phyloP scores from a whole-genome alignment of 2,797 vertebrate genomes.

The Cephalopachus bancanus region DNA sequence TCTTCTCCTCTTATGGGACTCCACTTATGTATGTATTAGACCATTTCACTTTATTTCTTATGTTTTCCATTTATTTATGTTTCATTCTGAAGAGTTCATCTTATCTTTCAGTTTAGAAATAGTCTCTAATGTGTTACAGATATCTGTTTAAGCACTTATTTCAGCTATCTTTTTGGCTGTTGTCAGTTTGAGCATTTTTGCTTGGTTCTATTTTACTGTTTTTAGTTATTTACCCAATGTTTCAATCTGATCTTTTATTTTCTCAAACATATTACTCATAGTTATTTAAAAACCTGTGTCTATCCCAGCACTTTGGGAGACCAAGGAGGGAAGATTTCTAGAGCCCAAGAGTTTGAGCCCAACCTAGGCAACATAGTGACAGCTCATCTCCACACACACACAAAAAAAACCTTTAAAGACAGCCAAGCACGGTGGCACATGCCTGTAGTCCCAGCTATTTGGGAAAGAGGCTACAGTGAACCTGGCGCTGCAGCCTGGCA shows the following conservation, averaged over 20 bases:
- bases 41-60: not conserved
- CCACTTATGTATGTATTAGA: not conserved
- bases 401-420: too few relatives aligned
- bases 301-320: not conserved
- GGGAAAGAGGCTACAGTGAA: too few relatives aligned
- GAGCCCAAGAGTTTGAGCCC: too few relatives aligned
- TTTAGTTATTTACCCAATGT: not conserved
- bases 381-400: too few relatives aligned
- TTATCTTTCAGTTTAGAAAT: not conserved
- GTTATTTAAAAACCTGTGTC: not conserved
- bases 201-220: slow-evolving; percentile 50
- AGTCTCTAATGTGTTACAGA: not conserved
- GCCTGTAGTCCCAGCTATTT: too few relatives aligned
- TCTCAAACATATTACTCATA: slow-evolving; percentile 14
- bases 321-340: too few relatives aligned
- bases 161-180: not conserved
- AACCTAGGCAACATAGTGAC: too few relatives aligned
- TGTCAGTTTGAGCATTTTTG: slow-evolving; percentile 19
- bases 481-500: too few relatives aligned
- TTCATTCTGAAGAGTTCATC: slow-evolving; percentile 42
- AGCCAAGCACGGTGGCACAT: too few relatives aligned
- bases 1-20: not conserved
- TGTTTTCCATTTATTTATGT: not conserved
- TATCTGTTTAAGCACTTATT: slow-evolving; percentile 1
- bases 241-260: slow-evolving; percentile 55